Evolutionary conservation across 2,113 vertebrate species (phyloP).

Genomic region (Petrocephalus microphthalmus): DNA sequence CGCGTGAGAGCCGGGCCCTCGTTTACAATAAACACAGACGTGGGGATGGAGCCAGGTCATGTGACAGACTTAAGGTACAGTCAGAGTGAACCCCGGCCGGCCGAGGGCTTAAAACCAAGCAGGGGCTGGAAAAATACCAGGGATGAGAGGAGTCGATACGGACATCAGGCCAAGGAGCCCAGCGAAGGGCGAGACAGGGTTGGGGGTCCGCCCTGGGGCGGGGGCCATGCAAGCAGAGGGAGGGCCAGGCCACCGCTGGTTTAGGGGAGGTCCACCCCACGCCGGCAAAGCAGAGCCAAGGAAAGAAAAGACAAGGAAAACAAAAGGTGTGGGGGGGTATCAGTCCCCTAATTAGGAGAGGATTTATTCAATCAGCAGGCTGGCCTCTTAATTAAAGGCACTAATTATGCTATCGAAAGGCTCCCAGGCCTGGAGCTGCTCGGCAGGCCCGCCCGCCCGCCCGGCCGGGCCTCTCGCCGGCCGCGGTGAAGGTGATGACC

Average conservation of each 20-base stretch:
- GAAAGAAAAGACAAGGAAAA: not conserved
- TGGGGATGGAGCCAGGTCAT: not conserved
- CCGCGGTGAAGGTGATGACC: conserved; percentile 72
- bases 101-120: not conserved
- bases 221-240: not conserved
- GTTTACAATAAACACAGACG: not conserved
- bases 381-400: conserved; percentile 71
- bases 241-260: not conserved
- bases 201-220: not conserved
- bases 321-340: conserved; percentile 51
- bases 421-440: conserved; percentile 43
- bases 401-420: conserved; percentile 68
- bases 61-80: not conserved
- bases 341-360: conserved; percentile 64
- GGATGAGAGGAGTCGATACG: not conserved
- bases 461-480: conserved; percentile 30
- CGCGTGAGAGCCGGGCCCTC: not conserved
- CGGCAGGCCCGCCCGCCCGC: conserved; percentile 43
- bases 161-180: not conserved
- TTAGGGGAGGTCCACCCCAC: not conserved
- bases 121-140: not conserved
- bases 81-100: not conserved
- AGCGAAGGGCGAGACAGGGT: not conserved
- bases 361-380: conserved; percentile 74
- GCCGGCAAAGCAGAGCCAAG: not conserved